A percentile compares a stretch with the other conserved stretches of the same genome.
These are phyloP conservation scores for Drosophila leonis DNA, from an alignment of 2,888 invertebrate genomes.

Conservation along the genomic window DNA sequence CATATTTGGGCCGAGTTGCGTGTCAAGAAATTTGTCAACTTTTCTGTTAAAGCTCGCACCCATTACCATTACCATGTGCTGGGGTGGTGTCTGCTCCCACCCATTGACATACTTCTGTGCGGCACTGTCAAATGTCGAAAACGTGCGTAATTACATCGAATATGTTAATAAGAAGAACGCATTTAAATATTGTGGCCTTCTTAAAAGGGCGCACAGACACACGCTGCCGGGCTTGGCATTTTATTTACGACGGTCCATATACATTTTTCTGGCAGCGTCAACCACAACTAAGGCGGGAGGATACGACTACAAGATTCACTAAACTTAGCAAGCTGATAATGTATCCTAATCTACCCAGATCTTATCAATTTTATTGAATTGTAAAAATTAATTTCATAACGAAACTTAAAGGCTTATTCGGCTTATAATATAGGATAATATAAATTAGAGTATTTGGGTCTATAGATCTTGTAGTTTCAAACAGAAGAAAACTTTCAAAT, in stretches of 20 bases:
- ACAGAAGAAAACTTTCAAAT: background rate
- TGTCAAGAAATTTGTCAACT: slow-evolving; percentile 54
- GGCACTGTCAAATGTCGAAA: slow-evolving; percentile 63
- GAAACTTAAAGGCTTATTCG: background rate
- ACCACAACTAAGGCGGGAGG: background rate
- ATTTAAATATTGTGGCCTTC: slow-evolving; percentile 64
- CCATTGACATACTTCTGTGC: slow-evolving; percentile 30
- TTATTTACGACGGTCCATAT: slow-evolving; percentile 44
- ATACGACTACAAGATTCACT: background rate
- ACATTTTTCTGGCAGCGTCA: slow-evolving; percentile 29
- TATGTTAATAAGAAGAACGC: slow-evolving; percentile 67
- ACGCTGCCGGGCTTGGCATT: slow-evolving; percentile 23
- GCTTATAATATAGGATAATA: too few species aligned
- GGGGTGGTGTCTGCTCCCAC: slow-evolving; percentile 19
- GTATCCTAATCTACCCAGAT: too few species aligned
- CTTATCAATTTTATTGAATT: background rate
- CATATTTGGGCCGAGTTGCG: slow-evolving; percentile 68
- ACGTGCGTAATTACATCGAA: slow-evolving; percentile 77
- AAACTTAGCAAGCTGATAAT: too few species aligned
- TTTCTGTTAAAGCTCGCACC: slow-evolving; percentile 7
- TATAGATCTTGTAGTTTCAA: too few species aligned
- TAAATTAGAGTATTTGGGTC: too few species aligned
- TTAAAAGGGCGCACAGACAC: slow-evolving; percentile 31
- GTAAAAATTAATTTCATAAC: background rate
- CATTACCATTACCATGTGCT: background rate